Evolutionary conservation across 2,888 invertebrate species (phyloP), one percentile per base, ranked within the genome.

Genomic region (Hyalella azteca): DNA sequence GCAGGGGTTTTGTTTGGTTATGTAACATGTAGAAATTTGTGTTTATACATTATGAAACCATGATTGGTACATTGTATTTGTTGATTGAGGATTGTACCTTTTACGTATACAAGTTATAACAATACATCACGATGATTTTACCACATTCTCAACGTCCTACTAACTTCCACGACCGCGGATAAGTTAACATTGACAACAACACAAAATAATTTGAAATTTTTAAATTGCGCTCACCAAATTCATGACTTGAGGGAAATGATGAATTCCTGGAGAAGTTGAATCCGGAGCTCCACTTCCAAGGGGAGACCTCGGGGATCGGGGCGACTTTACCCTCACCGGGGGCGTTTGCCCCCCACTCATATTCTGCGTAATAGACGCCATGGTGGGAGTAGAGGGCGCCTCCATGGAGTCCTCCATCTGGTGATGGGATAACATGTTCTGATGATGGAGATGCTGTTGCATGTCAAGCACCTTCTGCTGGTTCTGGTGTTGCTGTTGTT

Each of bases 201-300:
- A 22, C 49, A 22, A 9, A 26, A 9, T 54, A 11, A 9, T 26
- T 26, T 26, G 22, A 11, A 54, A 13, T 1, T n/a, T 26, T 0
- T 54, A 54, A 54, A 26, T 54, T 54, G 0, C 26, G 80, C 78
- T 80, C 59, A 83, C 83, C 80, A 83, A 59, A 36, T 81, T 81
- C 36, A 83, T 81, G 26, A 81, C 83, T 0, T 81, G 83, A 45
- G 81, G 83, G 78, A 83, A 83, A 59, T 79, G 80, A 60, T 81
- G 78, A 19, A 60, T 41, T 9, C 66, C 66, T 19, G 78, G 36
- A 7, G 39, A 41, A 13, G 66, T 78, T 3, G 66, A 66, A 9
- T 36, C 66, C 22, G 66, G 66, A 3, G 66, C 15, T n/a, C 66
- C 66, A 29, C 66, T 66, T 9, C 66, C 45, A 15, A 75, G 75